Conservation (phyloP, 2,113 vertebrate genomes). For the Phaetusa simplex region DNA sequence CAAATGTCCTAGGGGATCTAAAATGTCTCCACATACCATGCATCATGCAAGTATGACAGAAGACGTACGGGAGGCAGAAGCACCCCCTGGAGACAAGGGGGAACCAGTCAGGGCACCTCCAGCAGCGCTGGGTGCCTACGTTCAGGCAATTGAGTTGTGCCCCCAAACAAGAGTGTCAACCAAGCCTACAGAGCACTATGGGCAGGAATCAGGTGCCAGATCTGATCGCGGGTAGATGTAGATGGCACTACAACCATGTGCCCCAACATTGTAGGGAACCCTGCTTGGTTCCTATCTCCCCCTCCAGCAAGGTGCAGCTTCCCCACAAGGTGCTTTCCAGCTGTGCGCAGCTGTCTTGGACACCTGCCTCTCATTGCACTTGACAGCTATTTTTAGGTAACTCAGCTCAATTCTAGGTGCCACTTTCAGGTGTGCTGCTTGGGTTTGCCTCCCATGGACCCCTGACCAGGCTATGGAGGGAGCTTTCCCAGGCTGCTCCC, state of each 20-base stretch:
- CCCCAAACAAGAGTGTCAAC: background rate
- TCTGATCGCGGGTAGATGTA: background rate
- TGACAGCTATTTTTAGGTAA: background rate
- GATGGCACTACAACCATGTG: background rate
- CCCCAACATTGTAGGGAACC: background rate
- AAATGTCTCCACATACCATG: rapidly evolving
- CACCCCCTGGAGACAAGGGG: background rate
- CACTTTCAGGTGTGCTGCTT: background rate
- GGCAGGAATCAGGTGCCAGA: background rate
- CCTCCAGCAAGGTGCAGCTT: background rate
- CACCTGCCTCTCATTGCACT: background rate
- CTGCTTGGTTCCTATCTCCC: background rate
- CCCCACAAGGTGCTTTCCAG: background rate
- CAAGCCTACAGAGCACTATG: background rate
- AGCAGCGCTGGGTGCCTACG: background rate
- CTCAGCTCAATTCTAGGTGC: background rate
- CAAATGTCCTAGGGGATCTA: background rate
- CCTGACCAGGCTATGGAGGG: rapidly evolving
- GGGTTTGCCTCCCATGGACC: background rate
- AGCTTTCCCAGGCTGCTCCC: background rate
- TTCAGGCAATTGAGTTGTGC: background rate
- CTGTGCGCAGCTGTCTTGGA: background rate
- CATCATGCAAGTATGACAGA: background rate
- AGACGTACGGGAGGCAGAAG: background rate
- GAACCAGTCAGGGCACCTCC: background rate